Evolutionary conservation across 2,113 vertebrate genomes (phyloP), one percentile per base, ranked within the genome.

Genomic region (Vulpes lagopus): DNA sequence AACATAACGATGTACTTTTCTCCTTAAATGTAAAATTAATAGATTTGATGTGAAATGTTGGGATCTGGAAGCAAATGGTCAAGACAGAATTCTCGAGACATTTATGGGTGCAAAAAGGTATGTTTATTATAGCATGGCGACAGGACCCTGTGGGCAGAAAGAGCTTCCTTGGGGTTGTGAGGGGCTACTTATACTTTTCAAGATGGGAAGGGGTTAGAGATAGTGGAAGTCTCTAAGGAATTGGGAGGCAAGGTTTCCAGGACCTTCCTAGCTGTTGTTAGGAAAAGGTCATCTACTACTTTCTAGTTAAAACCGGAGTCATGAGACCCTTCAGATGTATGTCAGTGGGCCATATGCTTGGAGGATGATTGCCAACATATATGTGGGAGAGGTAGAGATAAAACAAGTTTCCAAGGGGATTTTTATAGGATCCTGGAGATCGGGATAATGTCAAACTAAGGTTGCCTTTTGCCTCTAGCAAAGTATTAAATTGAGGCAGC

Each of bases 11-110:
- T 5, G 7, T 55, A 8, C 10, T 94, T 53, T 84, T 85, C 19
- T 92, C 60, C 69, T 87, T 91, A 95, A 67, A 79, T 65, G 2
- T 59, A 95, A 84, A 76, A 8, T 73, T 93, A 78, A 82, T 69
- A 94, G 27, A 84, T 69, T 20, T 20, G 17, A 69, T 69, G 67
- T 69, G 32, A 35, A 69, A 35, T 35, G 67, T 69, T 69, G 17
- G 67, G 16, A 17, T 35, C n/a, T 32, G 7, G 32, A 32, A n/a
- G 67, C 32, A 69, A 69, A 69, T 69, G 67, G 32, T 69, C 32
- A 69, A 10, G 32, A 25, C 67, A 55, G 55, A 55, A 55, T 12
- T 55, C 55, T 55, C 4, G 30, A 67, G 65, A 67, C 65, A 67
- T 67, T 67, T 67, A 67, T 67, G 30, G 43, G 43, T 43, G 43